Evolutionary conservation across 2,797 vertebrate genomes (phyloP).

Genomic region (Gallinago nigripennis): DNA sequence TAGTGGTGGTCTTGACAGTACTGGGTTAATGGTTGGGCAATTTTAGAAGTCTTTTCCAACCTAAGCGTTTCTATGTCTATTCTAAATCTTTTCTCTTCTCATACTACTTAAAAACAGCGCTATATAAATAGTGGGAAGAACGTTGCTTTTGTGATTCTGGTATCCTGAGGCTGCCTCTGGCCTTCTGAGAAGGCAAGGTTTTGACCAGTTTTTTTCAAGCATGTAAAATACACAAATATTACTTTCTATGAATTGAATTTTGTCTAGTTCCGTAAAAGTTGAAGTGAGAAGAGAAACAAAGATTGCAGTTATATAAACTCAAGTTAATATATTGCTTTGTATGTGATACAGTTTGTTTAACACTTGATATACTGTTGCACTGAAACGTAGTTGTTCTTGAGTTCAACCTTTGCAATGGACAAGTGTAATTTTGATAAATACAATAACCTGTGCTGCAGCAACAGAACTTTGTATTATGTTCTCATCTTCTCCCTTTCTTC

Average conservation of each 20-base stretch:
- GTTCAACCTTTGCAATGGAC: not conserved
- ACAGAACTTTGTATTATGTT: not conserved
- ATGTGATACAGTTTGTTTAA: not conserved
- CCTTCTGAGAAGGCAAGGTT: not conserved
- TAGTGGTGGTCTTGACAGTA: not conserved
- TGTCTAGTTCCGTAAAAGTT: not conserved
- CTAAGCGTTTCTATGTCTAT: not conserved
- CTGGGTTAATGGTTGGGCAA: not conserved
- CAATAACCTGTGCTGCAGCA: not conserved
- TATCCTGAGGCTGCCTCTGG: not conserved
- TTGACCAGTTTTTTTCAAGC: not conserved
- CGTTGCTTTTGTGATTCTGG: conserved; percentile 27
- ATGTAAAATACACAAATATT: not conserved
- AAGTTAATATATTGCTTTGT: not conserved
- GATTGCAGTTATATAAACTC: not conserved
- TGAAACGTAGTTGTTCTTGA: not conserved
- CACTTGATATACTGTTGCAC: not conserved
- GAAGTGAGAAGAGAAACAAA: not conserved
- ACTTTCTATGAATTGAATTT: not conserved
- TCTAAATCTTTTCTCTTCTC: conserved; percentile 11
- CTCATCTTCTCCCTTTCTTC: not conserved
- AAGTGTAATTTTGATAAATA: not conserved
- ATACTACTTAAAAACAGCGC: not conserved
- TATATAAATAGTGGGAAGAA: conserved; percentile 22
- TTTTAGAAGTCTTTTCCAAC: not conserved